Evolutionary conservation across 1,140 invertebrate species (phyloP), one percentile per base, ranked within the genome.

Genomic region (Heliconius himera): DNA sequence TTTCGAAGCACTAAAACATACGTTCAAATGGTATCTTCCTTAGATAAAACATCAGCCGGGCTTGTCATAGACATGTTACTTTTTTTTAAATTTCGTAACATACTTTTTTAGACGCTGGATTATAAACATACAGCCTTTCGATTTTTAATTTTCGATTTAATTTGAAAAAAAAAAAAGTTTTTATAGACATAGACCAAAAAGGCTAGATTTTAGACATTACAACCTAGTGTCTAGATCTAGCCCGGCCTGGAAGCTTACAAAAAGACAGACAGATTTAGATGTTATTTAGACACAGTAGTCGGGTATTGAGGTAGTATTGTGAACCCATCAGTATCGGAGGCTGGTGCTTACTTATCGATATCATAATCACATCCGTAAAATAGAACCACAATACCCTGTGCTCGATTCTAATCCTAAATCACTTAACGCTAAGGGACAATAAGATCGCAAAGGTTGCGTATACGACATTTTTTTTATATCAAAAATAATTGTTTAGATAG

Each of bases 371-470:
- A 83, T 92, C 88, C 93, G 84, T 90, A 91, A 93, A 92, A 94
- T 94, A 93, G 91, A 92, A 93, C 93, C 93, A 91, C 93, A 94
- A 94, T 94, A 94, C 93, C 93, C 93, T 94, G 93, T 94, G 91
- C 86, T 93, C 90, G 86, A 92, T 77, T 90, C 87, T 94, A 93
- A 90, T 89, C 6, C 93, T 94, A 94, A 20, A 86, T 89, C 82
- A 90, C 89, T 88, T 94, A 93, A 88, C 88, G 86, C 91, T 93
- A 38, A 94, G 90, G 91, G 91, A 93, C 91, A 93, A 88, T 88
- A 91, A 85, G 84, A 90, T 93, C 90, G 91, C 91, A 92, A 92
- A 93, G 89, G 87, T 89, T 82, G 90, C 92, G 92, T 89, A 81
- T 78, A 84, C 82, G 86, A 85, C 81, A 87, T 85, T 90, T 90